phyloP scores from a whole-genome alignment of 2,113 vertebrate genomes.

The Oryzias curvinotus region DNA sequence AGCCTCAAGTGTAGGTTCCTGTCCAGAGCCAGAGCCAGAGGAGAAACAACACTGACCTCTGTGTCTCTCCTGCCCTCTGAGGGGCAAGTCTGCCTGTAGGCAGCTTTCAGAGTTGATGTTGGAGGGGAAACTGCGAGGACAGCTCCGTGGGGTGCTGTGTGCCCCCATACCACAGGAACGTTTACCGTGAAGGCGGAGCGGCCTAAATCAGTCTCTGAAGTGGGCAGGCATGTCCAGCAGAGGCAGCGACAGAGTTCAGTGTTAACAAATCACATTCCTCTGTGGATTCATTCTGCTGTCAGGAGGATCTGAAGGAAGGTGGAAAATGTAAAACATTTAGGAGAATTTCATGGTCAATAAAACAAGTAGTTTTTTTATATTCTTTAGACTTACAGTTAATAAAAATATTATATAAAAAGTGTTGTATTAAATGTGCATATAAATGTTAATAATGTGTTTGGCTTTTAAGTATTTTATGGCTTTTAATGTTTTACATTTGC shows the following conservation, averaged over 20 bases:
- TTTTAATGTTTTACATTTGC: no score
- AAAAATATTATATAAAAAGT: no score
- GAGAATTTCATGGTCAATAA: no score
- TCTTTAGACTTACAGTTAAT: no score
- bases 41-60: constrained; percentile 62
- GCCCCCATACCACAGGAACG: constrained; percentile 55
- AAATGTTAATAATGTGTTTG: no score
- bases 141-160: constrained; percentile 28
- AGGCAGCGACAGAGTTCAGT: constrained; percentile 45
- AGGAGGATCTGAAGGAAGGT: background rate
- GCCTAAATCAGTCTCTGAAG: constrained; percentile 48
- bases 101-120: constrained; percentile 6
- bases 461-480: no score
- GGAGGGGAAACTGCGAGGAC: constrained; percentile 37
- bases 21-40: constrained; percentile 18
- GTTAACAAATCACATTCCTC: constrained; percentile 15
- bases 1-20: constrained; percentile 51
- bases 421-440: no score
- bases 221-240: constrained; percentile 29
- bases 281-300: constrained; percentile 19
- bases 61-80: constrained; percentile 27
- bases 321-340: background rate
- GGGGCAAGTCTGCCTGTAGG: constrained; percentile 16
- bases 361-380: no score
- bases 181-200: constrained; percentile 55